phyloP scores from a whole-genome alignment of 2,113 vertebrate genomes.

The Dolichallabes microphthalmus region DNA sequence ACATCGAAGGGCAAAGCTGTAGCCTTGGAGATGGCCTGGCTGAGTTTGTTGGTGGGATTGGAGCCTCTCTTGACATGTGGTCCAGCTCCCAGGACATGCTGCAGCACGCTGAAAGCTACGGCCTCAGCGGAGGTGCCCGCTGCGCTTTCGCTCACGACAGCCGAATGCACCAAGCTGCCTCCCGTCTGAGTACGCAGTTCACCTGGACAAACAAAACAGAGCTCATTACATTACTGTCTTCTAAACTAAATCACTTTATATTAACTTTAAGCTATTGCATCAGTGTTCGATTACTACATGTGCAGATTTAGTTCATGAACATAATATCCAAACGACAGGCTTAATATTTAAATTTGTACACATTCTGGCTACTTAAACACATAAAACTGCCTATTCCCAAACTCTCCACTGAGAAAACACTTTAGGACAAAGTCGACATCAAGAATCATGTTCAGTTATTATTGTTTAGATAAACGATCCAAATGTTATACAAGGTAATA shows the following conservation, averaged over 20 bases:
- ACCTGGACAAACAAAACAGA: constrained; percentile 66
- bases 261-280: not conserved
- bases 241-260: too few species aligned
- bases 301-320: too few species aligned
- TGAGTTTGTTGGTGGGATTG: constrained; percentile 74
- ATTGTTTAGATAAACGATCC: not conserved
- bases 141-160: constrained; percentile 82
- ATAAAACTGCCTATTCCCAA: not conserved
- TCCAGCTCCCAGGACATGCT: constrained; percentile 87
- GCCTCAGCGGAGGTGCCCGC: constrained; percentile 74
- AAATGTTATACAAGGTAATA: too few species aligned
- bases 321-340: too few species aligned
- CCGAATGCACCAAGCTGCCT: constrained; percentile 81
- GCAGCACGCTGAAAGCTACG: constrained; percentile 86
- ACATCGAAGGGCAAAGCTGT: constrained; percentile 85
- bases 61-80: constrained; percentile 88
- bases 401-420: not conserved
- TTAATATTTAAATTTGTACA: not conserved
- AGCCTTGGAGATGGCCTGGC: constrained; percentile 79
- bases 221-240: not conserved
- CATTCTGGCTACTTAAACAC: not conserved
- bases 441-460: not conserved
- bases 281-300: too few species aligned
- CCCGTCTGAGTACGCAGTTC: constrained; percentile 79
- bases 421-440: not conserved